phyloP scores from a whole-genome alignment of 1,140 invertebrate genomes.

The Leptoteleia sp. region DNA sequence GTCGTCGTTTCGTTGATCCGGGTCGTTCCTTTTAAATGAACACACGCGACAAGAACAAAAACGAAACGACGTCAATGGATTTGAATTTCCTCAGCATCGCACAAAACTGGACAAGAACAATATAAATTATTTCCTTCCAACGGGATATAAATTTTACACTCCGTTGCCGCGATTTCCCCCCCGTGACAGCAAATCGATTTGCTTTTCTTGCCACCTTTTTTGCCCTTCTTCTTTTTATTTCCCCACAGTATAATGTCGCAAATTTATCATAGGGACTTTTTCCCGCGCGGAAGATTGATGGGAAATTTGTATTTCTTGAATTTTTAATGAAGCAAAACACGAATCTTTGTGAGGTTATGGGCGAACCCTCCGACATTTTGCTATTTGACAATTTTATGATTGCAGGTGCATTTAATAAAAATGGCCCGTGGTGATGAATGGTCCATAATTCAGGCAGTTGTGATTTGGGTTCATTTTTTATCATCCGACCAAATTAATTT shows the following conservation, averaged over 20 bases:
- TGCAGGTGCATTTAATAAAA: too few relatives aligned
- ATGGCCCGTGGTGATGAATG: conserved; percentile 8
- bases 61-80: conserved; percentile 10
- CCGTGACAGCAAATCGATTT: conserved; percentile 47
- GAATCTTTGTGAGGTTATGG: too few relatives aligned
- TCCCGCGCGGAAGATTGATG: conserved; percentile 11
- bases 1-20: neutral
- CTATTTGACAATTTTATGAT: too few relatives aligned
- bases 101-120: conserved; percentile 44
- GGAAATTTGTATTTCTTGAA: conserved; percentile 10
- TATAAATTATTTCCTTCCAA: conserved; percentile 50
- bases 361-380: neutral
- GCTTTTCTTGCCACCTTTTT: conserved; percentile 25
- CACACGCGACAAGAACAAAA: conserved; percentile 5
- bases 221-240: too few relatives aligned
- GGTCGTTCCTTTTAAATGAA: neutral
- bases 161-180: conserved; percentile 35
- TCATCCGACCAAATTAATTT: conserved; percentile 1
- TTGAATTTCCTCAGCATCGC: conserved; percentile 18
- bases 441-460: neutral
- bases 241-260: conserved; percentile 14
- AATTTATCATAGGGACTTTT: conserved; percentile 26
- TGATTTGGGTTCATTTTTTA: conserved; percentile 7
- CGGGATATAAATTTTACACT: conserved; percentile 53
- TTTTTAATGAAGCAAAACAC: conserved; percentile 11